Conservation (phyloP, 1,140 invertebrate genomes). For the Meloidogyne hapla region DNA sequence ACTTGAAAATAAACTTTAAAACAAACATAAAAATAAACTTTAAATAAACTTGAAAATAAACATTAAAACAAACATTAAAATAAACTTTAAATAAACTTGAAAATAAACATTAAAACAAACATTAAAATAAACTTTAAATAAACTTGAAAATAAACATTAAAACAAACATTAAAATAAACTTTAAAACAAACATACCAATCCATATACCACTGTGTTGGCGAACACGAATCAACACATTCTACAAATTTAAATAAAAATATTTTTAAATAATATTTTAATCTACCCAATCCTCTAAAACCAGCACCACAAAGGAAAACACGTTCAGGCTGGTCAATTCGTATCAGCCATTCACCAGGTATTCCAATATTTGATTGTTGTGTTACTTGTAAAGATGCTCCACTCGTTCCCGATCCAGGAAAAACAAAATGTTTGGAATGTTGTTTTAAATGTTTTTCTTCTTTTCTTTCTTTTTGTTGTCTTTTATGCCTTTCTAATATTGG, state of each 20-base stretch:
- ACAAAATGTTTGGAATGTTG: conserved; percentile 31
- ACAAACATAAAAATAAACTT: no score
- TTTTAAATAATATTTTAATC: background rate
- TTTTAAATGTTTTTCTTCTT: conserved; percentile 16
- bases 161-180: background rate
- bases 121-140: background rate
- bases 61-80: no score
- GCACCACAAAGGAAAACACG: conserved; percentile 51
- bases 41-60: no score
- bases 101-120: no score
- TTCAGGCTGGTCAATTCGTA: conserved; percentile 44
- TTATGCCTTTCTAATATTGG: background rate
- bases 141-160: no score
- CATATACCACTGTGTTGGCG: conserved; percentile 48
- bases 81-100: no score
- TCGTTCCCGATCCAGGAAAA: conserved; percentile 49
- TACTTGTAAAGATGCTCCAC: conserved; percentile 30
- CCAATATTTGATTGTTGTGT: conserved; percentile 54
- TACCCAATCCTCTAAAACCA: conserved; percentile 48
- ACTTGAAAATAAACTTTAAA: no score
- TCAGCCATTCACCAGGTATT: conserved; percentile 49
- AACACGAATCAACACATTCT: conserved; percentile 54
- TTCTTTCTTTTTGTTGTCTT: background rate
- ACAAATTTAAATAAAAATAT: background rate
- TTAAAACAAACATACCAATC: conserved; percentile 36